A percentile compares a stretch with the other conserved stretches of the same genome.
phyloP scores from a whole-genome alignment of 1,140 invertebrate genomes.

The Neoseiulus cucumeris region DNA sequence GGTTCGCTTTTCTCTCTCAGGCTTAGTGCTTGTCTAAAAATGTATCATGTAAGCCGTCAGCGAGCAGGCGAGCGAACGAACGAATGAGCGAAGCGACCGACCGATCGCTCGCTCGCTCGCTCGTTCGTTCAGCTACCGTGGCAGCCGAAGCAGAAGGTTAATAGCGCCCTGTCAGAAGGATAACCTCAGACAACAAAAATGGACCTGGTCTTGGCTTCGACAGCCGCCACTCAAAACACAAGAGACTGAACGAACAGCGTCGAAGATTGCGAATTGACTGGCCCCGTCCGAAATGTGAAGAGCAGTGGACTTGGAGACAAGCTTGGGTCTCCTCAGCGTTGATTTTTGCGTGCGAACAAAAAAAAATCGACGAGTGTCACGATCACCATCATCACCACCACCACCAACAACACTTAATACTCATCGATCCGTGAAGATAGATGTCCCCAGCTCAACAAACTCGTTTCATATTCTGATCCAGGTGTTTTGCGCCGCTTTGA shows the following conservation, averaged over 20 bases:
- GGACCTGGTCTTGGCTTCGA: neutral
- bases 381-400: too few relatives aligned
- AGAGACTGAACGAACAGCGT: neutral
- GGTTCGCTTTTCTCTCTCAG: neutral
- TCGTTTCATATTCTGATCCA: too few relatives aligned
- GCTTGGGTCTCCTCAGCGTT: neutral
- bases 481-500: too few relatives aligned
- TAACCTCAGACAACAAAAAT: neutral
- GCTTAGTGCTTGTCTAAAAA: neutral
- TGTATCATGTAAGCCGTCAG: slow-evolving; percentile 7
- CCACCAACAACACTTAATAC: too few relatives aligned
- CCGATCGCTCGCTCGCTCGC: neutral
- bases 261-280: neutral
- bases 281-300: neutral
- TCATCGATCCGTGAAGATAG: too few relatives aligned
- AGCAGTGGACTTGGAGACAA: slow-evolving; percentile 6
- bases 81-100: neutral
- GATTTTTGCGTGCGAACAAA: too few relatives aligned
- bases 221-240: slow-evolving; percentile 9
- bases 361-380: too few relatives aligned
- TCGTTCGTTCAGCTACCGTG: neutral
- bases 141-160: neutral
- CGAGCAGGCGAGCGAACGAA: neutral
- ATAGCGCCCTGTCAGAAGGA: slow-evolving; percentile 1
- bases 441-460: too few relatives aligned